Evolutionary conservation across 2,797 vertebrate species (phyloP).

Genomic region (Urophycis tenuis): DNA sequence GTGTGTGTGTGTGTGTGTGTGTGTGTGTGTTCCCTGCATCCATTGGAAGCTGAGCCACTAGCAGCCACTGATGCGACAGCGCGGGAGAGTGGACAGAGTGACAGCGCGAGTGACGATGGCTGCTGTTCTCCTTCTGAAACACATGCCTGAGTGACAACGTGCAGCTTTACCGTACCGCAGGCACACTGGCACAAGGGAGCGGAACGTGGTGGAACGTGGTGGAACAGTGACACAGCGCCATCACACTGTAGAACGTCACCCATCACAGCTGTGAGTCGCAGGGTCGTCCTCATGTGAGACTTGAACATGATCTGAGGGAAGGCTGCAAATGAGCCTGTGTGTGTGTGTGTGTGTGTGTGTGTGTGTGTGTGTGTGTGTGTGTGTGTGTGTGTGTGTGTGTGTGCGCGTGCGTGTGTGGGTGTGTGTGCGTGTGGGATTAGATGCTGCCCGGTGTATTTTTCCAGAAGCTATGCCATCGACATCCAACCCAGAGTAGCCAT

Average conservation of each 20-base stretch:
- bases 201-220: no score
- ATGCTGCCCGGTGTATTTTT: constrained; percentile 8
- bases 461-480: not conserved
- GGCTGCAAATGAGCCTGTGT: not conserved
- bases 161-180: not conserved
- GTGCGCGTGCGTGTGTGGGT: not conserved
- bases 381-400: not conserved
- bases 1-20: not conserved
- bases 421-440: not conserved
- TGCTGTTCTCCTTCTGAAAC: not conserved
- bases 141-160: not conserved
- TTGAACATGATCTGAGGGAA: not conserved
- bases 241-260: no score
- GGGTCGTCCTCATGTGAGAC: not conserved
- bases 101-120: no score
- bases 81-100: no score
- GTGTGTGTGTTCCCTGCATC: not conserved
- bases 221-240: no score
- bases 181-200: not conserved
- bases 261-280: not conserved
- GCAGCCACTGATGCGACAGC: not conserved
- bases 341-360: not conserved
- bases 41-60: not conserved
- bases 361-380: not conserved
- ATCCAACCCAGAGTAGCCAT: constrained; percentile 2